phyloP scores from a whole-genome alignment of 2,797 vertebrate genomes.

The Poeciliopsis infans region DNA sequence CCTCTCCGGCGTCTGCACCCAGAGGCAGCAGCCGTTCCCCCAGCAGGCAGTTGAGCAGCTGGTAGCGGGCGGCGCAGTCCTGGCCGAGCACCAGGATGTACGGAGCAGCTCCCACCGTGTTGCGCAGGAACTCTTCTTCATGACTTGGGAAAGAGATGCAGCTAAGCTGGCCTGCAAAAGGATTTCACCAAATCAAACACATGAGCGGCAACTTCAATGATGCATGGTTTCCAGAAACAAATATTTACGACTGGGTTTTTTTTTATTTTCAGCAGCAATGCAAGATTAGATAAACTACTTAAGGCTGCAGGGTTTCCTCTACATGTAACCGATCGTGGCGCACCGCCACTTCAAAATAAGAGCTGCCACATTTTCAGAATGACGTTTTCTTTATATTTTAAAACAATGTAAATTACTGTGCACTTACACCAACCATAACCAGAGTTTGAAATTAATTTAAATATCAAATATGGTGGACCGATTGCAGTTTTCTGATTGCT shows the following conservation, averaged over 20 bases:
- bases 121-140: constrained; percentile 92
- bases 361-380: too few species aligned
- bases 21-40: constrained; percentile 89
- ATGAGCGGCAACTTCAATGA: not conserved
- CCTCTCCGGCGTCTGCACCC: constrained; percentile 71
- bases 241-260: not conserved
- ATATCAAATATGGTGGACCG: too few species aligned
- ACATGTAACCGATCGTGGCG: too few species aligned
- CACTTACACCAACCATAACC: too few species aligned
- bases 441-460: too few species aligned
- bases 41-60: constrained; percentile 90
- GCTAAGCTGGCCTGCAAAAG: constrained; percentile 82
- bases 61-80: constrained; percentile 89
- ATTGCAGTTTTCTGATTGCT: too few species aligned
- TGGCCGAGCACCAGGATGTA: constrained; percentile 93
- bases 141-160: constrained; percentile 89
- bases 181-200: not conserved
- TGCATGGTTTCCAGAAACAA: not conserved
- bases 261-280: not conserved
- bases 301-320: too few species aligned
- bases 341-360: too few species aligned
- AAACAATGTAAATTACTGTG: too few species aligned
- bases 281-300: not conserved
- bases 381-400: too few species aligned
- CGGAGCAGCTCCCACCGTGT: constrained; percentile 83